Evolutionary conservation across 2,888 invertebrate genomes (phyloP).

Genomic region (Biston betularia): DNA sequence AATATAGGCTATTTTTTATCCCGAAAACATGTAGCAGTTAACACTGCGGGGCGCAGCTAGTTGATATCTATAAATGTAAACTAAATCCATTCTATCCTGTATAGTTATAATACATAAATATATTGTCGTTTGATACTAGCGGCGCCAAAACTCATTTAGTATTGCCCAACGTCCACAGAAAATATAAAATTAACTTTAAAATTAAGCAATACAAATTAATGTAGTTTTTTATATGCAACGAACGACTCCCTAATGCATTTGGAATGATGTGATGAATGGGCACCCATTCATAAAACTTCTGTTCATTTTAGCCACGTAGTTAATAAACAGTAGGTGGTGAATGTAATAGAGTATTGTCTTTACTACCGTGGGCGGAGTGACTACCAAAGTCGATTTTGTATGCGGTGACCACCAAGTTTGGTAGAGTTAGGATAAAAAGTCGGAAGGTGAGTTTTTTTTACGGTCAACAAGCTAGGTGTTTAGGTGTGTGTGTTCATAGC

Average conservation of each 20-base stretch:
- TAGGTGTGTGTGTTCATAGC: too few species aligned
- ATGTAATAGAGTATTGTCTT: constrained; percentile 79
- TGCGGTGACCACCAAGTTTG: constrained; percentile 12
- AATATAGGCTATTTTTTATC: too few species aligned
- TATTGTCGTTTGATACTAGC: background rate
- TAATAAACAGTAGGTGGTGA: constrained; percentile 69
- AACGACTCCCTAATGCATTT: constrained; percentile 44
- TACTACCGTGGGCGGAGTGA: constrained; percentile 62
- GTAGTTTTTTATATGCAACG: constrained; percentile 41
- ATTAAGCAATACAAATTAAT: constrained; percentile 33
- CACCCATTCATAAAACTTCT: constrained; percentile 53
- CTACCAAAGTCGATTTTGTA: constrained; percentile 46
- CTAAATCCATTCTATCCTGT: too few species aligned
- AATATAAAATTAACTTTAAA: constrained; percentile 30
- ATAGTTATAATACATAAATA: background rate
- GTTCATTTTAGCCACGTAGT: constrained; percentile 49
- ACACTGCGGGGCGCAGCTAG: too few species aligned
- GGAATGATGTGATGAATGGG: constrained; percentile 54
- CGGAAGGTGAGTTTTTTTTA: too few species aligned
- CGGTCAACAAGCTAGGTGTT: too few species aligned
- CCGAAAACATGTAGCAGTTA: too few species aligned
- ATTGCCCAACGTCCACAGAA: constrained; percentile 21
- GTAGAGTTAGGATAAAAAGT: constrained; percentile 3
- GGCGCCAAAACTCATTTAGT: constrained; percentile 7
- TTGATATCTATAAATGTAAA: too few species aligned